Conservation (phyloP, 2,888 invertebrate species). For the Synanthedon vespiformis region DNA sequence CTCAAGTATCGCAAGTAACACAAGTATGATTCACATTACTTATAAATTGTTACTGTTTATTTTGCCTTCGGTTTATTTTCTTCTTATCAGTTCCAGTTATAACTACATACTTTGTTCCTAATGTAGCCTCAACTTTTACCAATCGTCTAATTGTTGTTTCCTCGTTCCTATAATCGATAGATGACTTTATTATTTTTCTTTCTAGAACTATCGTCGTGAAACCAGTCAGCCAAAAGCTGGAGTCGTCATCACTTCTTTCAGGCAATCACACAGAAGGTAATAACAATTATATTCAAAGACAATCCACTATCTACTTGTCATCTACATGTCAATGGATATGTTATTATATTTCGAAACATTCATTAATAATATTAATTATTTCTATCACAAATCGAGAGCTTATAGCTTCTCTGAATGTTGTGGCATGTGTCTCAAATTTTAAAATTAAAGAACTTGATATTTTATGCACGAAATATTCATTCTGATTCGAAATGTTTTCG, state of each 20-base stretch:
- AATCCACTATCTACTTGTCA: background rate
- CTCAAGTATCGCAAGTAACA: constrained; percentile 50
- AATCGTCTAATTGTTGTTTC: no score
- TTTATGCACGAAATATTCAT: constrained; percentile 29
- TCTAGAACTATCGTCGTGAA: constrained; percentile 61
- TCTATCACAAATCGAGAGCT: constrained; percentile 33
- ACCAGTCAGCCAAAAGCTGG: constrained; percentile 78
- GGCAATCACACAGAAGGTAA: constrained; percentile 89
- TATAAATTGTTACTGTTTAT: no score
- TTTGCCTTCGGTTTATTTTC: no score
- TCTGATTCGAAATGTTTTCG: background rate
- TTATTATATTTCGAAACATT: constrained; percentile 6
- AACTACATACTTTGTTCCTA: no score
- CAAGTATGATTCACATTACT: constrained; percentile 26
- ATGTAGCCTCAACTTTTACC: no score
- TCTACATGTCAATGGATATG: background rate
- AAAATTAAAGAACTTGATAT: constrained; percentile 15
- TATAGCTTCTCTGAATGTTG: constrained; percentile 41
- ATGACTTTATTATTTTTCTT: constrained; percentile 2
- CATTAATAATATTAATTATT: constrained; percentile 13
- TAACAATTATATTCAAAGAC: background rate
- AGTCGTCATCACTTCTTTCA: constrained; percentile 90
- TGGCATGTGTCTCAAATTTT: constrained; percentile 34
- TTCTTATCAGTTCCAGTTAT: no score
- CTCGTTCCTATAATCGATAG: no score